A percentile compares a stretch with the other conserved stretches of the same genome.
phyloP scores from a whole-genome alignment of 30 jellyfish, hydroid and myxozoan genomes.

The Sanderia malayensis region DNA sequence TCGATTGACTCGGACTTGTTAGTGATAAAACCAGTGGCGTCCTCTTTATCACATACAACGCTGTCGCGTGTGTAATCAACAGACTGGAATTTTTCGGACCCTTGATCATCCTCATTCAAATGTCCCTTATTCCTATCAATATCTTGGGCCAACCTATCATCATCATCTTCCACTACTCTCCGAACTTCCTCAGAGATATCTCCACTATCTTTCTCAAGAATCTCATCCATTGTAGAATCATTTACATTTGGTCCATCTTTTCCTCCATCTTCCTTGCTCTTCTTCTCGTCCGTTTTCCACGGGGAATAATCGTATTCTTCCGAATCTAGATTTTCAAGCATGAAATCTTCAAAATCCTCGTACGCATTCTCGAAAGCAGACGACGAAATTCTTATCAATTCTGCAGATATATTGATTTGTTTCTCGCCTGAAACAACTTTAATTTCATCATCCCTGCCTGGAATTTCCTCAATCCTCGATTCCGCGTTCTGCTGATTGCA shows the following conservation, averaged over 20 bases:
- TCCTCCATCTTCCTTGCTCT: too few relatives aligned
- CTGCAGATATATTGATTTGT: not conserved
- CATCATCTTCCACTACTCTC: not conserved
- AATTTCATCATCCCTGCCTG: not conserved
- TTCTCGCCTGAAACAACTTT: not conserved
- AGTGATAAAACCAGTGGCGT: too few relatives aligned
- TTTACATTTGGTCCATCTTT: not conserved
- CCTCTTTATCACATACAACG: too few relatives aligned
- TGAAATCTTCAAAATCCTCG: conserved; percentile 65
- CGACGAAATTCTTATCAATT: not conserved
- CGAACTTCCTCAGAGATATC: not conserved
- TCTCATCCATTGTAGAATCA: not conserved
- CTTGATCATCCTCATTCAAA: too few relatives aligned
- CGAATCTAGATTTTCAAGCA: conserved; percentile 63
- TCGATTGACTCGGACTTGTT: too few relatives aligned
- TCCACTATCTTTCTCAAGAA: not conserved
- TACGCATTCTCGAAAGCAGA: conserved; percentile 51
- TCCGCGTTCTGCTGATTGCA: not conserved
- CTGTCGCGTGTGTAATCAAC: too few relatives aligned
- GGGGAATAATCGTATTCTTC: conserved; percentile 22
- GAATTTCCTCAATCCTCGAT: not conserved
- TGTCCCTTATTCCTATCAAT: too few relatives aligned
- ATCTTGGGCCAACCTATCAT: too few relatives aligned
- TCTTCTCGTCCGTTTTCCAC: too few relatives aligned
- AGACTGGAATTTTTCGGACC: too few relatives aligned